phyloP scores from a whole-genome alignment of 2,797 vertebrate genomes.

The Lithobates sylvaticus region DNA sequence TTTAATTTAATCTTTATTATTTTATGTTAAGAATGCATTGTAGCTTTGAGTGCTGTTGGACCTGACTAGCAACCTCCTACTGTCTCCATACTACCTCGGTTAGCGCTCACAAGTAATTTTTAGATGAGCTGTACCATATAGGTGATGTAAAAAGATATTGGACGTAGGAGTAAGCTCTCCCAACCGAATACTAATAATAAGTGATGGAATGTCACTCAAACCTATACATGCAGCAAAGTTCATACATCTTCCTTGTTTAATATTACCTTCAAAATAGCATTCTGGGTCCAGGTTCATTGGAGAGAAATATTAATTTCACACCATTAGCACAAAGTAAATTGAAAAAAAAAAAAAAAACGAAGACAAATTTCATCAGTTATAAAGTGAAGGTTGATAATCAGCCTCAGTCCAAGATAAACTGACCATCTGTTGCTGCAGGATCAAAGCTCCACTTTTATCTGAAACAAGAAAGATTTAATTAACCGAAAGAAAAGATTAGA shows the following conservation, averaged over 20 bases:
- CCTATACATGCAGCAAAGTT: neutral
- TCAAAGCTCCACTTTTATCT: constrained; percentile 40
- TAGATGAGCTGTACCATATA: no score
- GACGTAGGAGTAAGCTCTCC: no score
- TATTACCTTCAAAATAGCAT: neutral
- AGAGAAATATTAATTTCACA: constrained; percentile 18
- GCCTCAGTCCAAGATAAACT: constrained; percentile 25
- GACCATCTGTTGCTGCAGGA: constrained; percentile 2
- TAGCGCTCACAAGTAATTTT: no score
- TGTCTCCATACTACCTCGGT: no score
- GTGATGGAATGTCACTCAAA: neutral
- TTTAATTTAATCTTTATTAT: no score
- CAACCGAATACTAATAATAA: neutral
- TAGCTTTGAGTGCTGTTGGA: no score
- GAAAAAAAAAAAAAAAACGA: constrained; percentile 7
- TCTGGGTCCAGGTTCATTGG: neutral
- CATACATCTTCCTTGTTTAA: neutral
- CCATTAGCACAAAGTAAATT: constrained; percentile 33
- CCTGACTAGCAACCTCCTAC: no score
- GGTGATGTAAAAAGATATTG: no score
- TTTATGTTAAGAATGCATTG: no score
- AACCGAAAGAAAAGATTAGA: constrained; percentile 34
- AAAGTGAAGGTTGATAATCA: constrained; percentile 24
- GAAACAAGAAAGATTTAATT: constrained; percentile 53
- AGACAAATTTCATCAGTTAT: constrained; percentile 24